phyloP scores from a whole-genome alignment of 2,113 vertebrate genomes.

The Chloropsis hardwickii region DNA sequence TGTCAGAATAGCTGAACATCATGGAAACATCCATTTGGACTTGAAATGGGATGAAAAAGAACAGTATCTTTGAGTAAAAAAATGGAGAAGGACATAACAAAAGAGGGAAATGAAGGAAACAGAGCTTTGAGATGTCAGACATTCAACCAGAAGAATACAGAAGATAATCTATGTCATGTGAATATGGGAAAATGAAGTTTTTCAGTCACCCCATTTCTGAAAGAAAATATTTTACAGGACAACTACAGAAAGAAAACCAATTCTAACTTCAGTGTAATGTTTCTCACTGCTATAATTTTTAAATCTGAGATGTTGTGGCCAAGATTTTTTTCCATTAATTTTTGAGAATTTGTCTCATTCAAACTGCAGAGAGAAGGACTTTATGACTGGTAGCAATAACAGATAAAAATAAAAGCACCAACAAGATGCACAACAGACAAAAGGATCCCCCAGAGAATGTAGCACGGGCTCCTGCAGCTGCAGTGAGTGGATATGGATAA shows the following conservation, averaged over 20 bases:
- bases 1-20: neutral
- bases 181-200: neutral
- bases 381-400: neutral
- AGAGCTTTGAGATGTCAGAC: neutral
- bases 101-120: neutral
- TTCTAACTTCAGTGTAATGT: neutral
- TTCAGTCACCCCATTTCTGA: neutral
- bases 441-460: neutral
- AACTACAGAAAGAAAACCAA: neutral
- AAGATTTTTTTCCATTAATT: neutral
- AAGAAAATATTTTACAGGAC: neutral
- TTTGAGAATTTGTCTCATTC: neutral
- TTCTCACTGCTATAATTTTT: neutral
- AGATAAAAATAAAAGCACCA: neutral
- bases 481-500: neutral
- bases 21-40: neutral
- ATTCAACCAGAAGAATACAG: neutral
- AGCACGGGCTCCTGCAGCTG: neutral
- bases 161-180: neutral
- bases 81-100: neutral
- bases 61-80: neutral
- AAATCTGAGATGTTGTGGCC: neutral
- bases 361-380: neutral
- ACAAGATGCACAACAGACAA: neutral
- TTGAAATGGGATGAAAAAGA: neutral